Conservation (phyloP, 2,797 vertebrate species). For the Otolemur crassicaudatus region DNA sequence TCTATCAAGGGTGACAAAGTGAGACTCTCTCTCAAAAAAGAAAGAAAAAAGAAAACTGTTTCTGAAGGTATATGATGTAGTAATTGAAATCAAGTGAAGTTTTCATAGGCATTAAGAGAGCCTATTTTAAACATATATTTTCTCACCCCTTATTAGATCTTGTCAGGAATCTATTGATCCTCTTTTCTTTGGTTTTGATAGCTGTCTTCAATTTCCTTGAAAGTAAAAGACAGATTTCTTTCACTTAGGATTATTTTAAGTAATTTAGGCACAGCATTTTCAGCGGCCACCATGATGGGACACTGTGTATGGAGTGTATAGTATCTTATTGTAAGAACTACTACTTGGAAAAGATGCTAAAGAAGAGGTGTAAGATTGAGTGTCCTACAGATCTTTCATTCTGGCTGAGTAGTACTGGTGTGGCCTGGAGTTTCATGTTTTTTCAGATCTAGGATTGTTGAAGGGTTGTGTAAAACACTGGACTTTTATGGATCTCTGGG, state of each 20-base stretch:
- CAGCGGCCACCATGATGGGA: background rate
- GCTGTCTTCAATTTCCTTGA: background rate
- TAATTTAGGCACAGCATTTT: conserved; percentile 42
- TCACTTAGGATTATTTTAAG: conserved; percentile 42
- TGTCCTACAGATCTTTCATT: background rate
- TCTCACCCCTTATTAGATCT: conserved; percentile 7
- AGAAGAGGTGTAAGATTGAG: conserved; percentile 35
- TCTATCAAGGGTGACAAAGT: no score
- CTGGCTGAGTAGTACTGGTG: background rate
- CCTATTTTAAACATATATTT: background rate
- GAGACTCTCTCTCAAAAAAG: no score
- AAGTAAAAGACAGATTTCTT: conserved; percentile 13
- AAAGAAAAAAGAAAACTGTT: background rate
- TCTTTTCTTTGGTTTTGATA: conserved; percentile 22
- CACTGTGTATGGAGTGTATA: background rate
- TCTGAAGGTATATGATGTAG: background rate
- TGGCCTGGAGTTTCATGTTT: background rate
- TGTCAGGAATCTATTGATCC: background rate
- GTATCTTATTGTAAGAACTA: conserved; percentile 49
- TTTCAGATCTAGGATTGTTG: background rate
- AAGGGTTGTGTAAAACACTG: conserved; percentile 17
- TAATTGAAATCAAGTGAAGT: conserved; percentile 6
- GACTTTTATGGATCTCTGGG: background rate
- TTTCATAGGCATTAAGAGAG: background rate
- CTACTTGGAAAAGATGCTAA: conserved; percentile 17